These are phyloP conservation scores for Tortricodes alternella DNA, from an alignment of 2,888 invertebrate genomes.

Conservation along the genomic window DNA sequence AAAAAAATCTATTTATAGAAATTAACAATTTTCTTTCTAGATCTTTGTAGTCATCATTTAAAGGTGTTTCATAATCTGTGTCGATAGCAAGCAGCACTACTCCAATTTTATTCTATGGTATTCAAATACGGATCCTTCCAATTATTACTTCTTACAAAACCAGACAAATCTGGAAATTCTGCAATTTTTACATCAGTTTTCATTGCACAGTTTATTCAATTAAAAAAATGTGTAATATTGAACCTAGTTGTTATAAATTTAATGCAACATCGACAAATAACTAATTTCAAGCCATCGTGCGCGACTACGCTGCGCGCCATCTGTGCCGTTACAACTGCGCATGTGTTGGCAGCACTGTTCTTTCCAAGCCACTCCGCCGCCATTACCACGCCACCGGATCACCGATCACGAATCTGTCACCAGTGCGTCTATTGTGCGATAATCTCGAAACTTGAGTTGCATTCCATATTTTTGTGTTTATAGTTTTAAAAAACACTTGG, in stretches of 20 bases:
- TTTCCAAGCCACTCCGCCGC: constrained; percentile 74
- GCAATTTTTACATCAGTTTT: too few relatives aligned
- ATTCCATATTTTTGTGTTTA: constrained; percentile 53
- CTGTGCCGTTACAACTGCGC: constrained; percentile 59
- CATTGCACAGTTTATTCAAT: too few relatives aligned
- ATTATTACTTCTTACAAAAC: too few relatives aligned
- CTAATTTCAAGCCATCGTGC: constrained; percentile 10
- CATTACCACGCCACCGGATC: constrained; percentile 79
- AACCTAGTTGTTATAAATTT: too few relatives aligned
- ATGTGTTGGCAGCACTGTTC: constrained; percentile 74
- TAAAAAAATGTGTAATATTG: too few relatives aligned
- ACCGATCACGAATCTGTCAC: constrained; percentile 68
- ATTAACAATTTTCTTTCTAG: neutral
- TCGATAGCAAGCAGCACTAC: neutral
- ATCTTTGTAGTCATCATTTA: neutral
- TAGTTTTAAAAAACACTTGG: constrained; percentile 53
- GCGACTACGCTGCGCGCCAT: constrained; percentile 55
- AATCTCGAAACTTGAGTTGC: constrained; percentile 48
- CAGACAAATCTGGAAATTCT: too few relatives aligned
- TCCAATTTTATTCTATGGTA: neutral
- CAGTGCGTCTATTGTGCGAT: constrained; percentile 60
- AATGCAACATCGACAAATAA: constrained; percentile 7
- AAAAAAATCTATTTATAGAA: constrained; percentile 19
- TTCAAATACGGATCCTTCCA: too few relatives aligned
- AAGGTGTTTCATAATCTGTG: too few relatives aligned